phyloP scores from a whole-genome alignment of 2,888 invertebrate species.

The Folsomia manolachei region DNA sequence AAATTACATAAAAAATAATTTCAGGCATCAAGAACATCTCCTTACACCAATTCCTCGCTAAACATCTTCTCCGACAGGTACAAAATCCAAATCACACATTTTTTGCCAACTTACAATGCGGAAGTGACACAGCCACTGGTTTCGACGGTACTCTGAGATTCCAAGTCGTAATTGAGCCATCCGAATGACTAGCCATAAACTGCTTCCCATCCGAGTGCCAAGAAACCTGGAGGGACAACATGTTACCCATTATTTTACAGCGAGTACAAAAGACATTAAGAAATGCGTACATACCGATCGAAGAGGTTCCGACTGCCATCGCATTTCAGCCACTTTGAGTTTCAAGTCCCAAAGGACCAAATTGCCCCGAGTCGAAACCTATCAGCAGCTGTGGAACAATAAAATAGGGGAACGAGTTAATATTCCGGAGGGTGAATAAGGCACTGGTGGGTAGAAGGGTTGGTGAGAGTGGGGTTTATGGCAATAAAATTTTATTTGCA shows the following conservation, averaged over 20 bases:
- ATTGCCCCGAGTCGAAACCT: conserved; percentile 90
- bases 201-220: conserved; percentile 99
- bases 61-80: background rate
- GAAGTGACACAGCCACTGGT: conserved; percentile 76
- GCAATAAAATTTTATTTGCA: too few species aligned
- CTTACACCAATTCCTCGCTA: conserved; percentile 6
- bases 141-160: conserved; percentile 71
- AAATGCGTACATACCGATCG: conserved; percentile 61
- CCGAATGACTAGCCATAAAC: conserved; percentile 86
- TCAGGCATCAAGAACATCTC: background rate
- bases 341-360: conserved; percentile 95
- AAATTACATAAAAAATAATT: conserved; percentile 51
- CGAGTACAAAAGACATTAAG: too few species aligned
- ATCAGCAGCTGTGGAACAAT: conserved; percentile 74
- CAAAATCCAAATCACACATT: too few species aligned
- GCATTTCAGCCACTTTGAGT: conserved; percentile 77
- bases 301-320: conserved; percentile 76
- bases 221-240: too few species aligned
- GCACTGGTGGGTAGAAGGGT: too few species aligned
- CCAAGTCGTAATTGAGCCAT: conserved; percentile 96
- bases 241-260: too few species aligned
- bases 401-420: too few species aligned
- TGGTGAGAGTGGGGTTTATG: too few species aligned
- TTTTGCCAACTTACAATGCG: conserved; percentile 89
- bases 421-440: too few species aligned